Evolutionary conservation across 2,113 vertebrate genomes (phyloP), one percentile per base, ranked within the genome.

Genomic region (Macrotis lagotis): DNA sequence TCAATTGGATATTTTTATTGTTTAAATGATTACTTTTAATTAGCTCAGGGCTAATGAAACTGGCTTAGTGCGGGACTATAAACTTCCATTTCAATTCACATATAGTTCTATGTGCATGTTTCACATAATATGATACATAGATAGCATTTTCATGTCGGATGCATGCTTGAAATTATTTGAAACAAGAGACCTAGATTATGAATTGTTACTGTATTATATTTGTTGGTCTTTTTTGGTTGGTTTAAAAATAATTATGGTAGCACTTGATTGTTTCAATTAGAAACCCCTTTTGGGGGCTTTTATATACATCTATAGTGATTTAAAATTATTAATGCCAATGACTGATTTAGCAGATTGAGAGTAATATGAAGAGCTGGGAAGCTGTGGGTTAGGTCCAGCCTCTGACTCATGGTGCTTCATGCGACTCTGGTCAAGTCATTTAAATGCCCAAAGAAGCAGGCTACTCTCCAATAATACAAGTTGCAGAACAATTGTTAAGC

Each of bases 261-360:
- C 88, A 11, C 93, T 93, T 94, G 90, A 95, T 96, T 97, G 88
- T 95, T 96, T 92, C 50, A 90, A 47, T 95, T 93, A 96, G 95
- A 91, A 28, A 93, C 97, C 95, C 94, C 51, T 91, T 89, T 95
- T 53, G 50, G 16, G 28, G 26, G 28, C 10, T 90, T 97, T 44
- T 95, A 92, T 94, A 31, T 90, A n/a, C 49, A 91, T 66, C 11
- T 92, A 7, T 53, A 1, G 89, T 53, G 88, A 6, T 95, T 92
- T 89, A 16, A 26, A 47, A 88, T 92, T 26, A 91, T 95, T 92
- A 31, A 26, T 5, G 31, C 49, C 26, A 24, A 37, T 66, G 55
- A 9, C 88, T 48, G 10, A 37, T 89, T 48, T 89, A 66, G 55
- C 14, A 31, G 31, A 66, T 66, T 66, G 55, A 59, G 31, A 89